phyloP scores from a whole-genome alignment of 1,140 invertebrate species.

The Rhynchophorus ferrugineus region DNA sequence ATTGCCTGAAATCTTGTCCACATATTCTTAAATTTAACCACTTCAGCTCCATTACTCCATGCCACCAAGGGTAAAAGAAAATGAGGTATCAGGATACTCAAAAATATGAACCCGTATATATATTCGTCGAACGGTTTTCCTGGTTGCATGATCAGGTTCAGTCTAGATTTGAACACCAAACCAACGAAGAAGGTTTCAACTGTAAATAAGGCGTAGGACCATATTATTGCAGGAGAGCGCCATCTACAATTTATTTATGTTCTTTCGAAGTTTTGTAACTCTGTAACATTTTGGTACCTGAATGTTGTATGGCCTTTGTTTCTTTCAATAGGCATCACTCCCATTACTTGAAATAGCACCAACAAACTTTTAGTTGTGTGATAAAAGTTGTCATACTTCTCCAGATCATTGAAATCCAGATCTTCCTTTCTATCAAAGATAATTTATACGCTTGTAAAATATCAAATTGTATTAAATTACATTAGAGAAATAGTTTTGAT shows the following conservation, averaged over 20 bases:
- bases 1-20: slow-evolving; percentile 60
- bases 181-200: slow-evolving; percentile 36
- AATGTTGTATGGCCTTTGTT: slow-evolving; percentile 43
- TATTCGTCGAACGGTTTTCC: slow-evolving; percentile 60
- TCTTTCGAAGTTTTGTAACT: not conserved
- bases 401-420: slow-evolving; percentile 32
- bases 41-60: slow-evolving; percentile 56
- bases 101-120: slow-evolving; percentile 59
- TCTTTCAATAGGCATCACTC: slow-evolving; percentile 59
- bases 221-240: slow-evolving; percentile 35
- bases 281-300: slow-evolving; percentile 20
- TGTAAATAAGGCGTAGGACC: slow-evolving; percentile 31
- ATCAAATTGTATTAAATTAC: no score
- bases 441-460: no score
- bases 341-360: slow-evolving; percentile 60
- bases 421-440: slow-evolving; percentile 6
- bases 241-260: slow-evolving; percentile 22
- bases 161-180: slow-evolving; percentile 33
- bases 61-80: slow-evolving; percentile 57
- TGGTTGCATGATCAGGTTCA: slow-evolving; percentile 36
- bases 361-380: slow-evolving; percentile 56
- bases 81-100: slow-evolving; percentile 57
- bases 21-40: slow-evolving; percentile 63
- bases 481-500: no score
- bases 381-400: slow-evolving; percentile 57